phyloP scores from a whole-genome alignment of 1,140 invertebrate species.

The Drosophila pseudoobscura region DNA sequence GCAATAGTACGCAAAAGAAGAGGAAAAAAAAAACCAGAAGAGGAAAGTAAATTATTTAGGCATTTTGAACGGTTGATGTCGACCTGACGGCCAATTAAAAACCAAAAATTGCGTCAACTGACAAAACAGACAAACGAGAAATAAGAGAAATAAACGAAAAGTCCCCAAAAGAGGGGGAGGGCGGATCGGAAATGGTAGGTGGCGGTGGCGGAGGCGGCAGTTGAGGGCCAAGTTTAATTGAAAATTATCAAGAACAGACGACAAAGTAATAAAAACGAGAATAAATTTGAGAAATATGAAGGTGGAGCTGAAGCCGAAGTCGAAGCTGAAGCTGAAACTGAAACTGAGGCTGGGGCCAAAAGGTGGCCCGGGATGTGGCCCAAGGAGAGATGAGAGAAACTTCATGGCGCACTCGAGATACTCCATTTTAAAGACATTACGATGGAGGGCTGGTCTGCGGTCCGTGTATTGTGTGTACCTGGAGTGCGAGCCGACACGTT shows the following conservation, averaged over 20 bases:
- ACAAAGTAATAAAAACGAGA: slow-evolving; percentile 13
- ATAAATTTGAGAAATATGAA: slow-evolving; percentile 11
- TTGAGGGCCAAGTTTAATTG: slow-evolving; percentile 54
- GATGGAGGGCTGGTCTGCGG: neutral
- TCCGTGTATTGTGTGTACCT: slow-evolving; percentile 9
- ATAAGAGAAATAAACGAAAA: neutral
- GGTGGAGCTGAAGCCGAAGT: neutral
- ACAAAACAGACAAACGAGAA: slow-evolving; percentile 26
- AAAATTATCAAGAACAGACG: slow-evolving; percentile 49
- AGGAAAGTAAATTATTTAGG: slow-evolving; percentile 57
- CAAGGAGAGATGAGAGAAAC: slow-evolving; percentile 45
- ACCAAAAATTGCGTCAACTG: slow-evolving; percentile 46
- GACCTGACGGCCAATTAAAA: slow-evolving; percentile 69
- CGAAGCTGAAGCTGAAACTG: no score
- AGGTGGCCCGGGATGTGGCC: slow-evolving; percentile 21
- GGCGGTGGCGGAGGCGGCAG: neutral
- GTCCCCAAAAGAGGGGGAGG: no score
- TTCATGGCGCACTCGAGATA: slow-evolving; percentile 24
- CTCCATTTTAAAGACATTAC: slow-evolving; percentile 47
- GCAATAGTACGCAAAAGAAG: slow-evolving; percentile 11
- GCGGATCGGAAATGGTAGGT: no score
- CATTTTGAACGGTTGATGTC: slow-evolving; percentile 55
- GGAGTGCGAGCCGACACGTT: slow-evolving; percentile 65
- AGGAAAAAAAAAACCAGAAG: neutral
- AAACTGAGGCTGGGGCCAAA: neutral